Percentiles rank a stretch among this genome's conserved stretches.
These are phyloP conservation scores for Drosophila pallidifrons DNA, from an alignment of 1,140 invertebrate genomes.

Conservation along the genomic window DNA sequence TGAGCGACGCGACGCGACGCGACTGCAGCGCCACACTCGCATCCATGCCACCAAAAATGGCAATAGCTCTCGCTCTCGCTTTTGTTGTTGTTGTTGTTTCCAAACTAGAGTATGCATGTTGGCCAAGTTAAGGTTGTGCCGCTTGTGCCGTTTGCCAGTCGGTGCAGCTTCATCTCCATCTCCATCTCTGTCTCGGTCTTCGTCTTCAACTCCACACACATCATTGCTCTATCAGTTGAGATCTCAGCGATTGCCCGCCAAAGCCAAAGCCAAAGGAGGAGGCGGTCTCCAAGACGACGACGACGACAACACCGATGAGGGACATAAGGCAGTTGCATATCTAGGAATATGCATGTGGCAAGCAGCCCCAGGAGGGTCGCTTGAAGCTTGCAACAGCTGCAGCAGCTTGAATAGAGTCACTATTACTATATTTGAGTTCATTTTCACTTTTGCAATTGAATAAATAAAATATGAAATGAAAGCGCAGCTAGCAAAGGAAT, in stretches of 20 bases:
- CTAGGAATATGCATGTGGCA: conserved; percentile 35
- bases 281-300: conserved; percentile 44
- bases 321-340: conserved; percentile 35
- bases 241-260: conserved; percentile 69
- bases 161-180: conserved; percentile 35
- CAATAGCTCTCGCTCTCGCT: conserved; percentile 40
- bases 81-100: conserved; percentile 20
- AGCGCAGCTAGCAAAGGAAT: too few species aligned
- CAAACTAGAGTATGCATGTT: conserved; percentile 72
- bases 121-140: conserved; percentile 52
- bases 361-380: conserved; percentile 22
- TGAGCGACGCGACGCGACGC: conserved; percentile 69
- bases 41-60: conserved; percentile 62
- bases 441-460: too few species aligned
- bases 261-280: conserved; percentile 49
- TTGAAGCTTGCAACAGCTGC: background rate
- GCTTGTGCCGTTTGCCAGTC: conserved; percentile 32
- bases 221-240: conserved; percentile 83
- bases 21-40: conserved; percentile 55
- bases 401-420: background rate
- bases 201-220: conserved; percentile 58
- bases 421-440: background rate
- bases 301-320: conserved; percentile 20
- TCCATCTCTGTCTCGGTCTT: conserved; percentile 23
- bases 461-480: too few species aligned